Evolutionary conservation across 1,140 invertebrate species (phyloP).

Genomic region (Eupeodes corollae): DNA sequence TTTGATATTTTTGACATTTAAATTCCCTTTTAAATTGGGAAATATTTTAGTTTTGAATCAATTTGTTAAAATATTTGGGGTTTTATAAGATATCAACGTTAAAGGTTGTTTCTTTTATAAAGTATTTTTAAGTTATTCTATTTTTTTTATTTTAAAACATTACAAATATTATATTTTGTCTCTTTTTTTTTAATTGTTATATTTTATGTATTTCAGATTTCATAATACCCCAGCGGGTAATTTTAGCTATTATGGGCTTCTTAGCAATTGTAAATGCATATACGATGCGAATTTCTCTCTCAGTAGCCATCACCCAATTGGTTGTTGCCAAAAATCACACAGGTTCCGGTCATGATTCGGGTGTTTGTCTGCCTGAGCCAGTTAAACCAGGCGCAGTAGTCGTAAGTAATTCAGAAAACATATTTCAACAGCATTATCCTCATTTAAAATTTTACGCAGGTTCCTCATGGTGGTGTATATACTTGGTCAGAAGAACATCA

Average conservation of each 20-base stretch:
- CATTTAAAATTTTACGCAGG: not conserved
- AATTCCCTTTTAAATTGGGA: no score
- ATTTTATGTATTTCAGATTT: constrained; percentile 44
- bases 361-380: constrained; percentile 21
- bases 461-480: constrained; percentile 9
- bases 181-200: no score
- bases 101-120: no score
- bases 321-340: constrained; percentile 37
- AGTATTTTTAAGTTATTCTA: no score
- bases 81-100: no score
- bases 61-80: no score
- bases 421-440: not conserved
- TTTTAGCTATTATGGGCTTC: constrained; percentile 75
- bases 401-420: constrained; percentile 1
- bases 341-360: constrained; percentile 5
- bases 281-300: constrained; percentile 77
- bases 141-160: no score
- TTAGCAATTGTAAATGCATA: constrained; percentile 77
- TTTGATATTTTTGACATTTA: no score
- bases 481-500: constrained; percentile 36
- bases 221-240: constrained; percentile 57
- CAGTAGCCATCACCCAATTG: constrained; percentile 86
- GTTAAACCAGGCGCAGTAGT: constrained; percentile 1
- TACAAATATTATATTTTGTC: no score
- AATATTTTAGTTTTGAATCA: no score